These are phyloP conservation scores for Lingula anatina DNA, from an alignment of 2,888 invertebrate species.

Conservation along the genomic window DNA sequence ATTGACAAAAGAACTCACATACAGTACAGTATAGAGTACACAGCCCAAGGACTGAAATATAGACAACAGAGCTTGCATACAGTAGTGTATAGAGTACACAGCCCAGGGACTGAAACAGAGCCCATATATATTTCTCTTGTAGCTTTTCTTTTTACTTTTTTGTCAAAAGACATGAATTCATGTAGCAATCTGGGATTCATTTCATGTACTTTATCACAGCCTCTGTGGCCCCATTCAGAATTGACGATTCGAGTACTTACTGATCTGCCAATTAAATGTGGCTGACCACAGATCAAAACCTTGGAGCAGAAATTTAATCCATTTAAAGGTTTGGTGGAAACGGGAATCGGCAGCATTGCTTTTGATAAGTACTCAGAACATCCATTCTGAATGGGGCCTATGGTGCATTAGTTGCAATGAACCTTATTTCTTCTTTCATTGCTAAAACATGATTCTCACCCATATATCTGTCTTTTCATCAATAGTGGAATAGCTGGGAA, in stretches of 20 bases:
- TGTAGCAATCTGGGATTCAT: too few relatives aligned
- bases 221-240: background rate
- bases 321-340: background rate
- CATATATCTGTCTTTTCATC: conserved; percentile 84
- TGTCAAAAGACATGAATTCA: too few relatives aligned
- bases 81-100: conserved; percentile 81
- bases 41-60: conserved; percentile 73
- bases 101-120: conserved; percentile 69
- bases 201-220: too few relatives aligned
- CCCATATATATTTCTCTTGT: too few relatives aligned
- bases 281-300: background rate
- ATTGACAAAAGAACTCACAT: conserved; percentile 75
- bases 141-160: too few relatives aligned
- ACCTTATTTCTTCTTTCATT: too few relatives aligned
- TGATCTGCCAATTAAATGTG: too few relatives aligned
- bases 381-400: too few relatives aligned
- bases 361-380: too few relatives aligned
- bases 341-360: background rate
- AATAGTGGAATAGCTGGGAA: conserved; percentile 73
- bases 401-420: too few relatives aligned
- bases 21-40: conserved; percentile 77
- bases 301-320: too few relatives aligned
- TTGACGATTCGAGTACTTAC: background rate
- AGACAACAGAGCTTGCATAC: conserved; percentile 78
- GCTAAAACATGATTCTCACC: conserved; percentile 57